Conservation (phyloP, 2,797 vertebrate species). For the Myotis planiceps region DNA sequence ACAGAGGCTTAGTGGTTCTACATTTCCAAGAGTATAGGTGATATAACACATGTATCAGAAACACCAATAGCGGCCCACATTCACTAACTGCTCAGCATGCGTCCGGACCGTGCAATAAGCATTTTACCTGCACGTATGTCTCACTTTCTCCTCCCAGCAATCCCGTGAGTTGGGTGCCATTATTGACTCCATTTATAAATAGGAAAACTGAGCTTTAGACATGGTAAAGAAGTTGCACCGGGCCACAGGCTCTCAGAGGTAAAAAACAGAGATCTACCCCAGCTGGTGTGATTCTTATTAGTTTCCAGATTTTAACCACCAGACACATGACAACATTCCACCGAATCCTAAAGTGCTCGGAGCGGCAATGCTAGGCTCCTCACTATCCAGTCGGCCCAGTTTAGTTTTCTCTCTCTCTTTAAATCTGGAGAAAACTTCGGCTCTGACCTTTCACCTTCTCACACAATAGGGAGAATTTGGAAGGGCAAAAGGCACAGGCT, state of each 20-base stretch:
- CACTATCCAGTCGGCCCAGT: too few relatives aligned
- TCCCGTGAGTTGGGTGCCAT: neutral
- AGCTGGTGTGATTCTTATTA: neutral
- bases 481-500: neutral
- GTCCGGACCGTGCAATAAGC: neutral
- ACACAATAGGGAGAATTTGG: neutral
- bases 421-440: neutral
- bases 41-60: neutral
- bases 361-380: neutral
- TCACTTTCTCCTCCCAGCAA: neutral
- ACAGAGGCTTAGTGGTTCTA: neutral
- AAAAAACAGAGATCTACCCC: neutral
- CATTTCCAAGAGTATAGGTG: neutral
- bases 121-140: rapidly evolving
- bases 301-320: neutral
- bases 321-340: neutral
- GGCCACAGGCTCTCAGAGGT: neutral
- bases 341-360: neutral
- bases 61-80: too few relatives aligned
- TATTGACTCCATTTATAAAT: neutral
- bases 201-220: neutral
- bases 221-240: neutral
- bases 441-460: neutral
- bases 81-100: neutral
- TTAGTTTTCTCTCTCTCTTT: neutral